Conservation (phyloP, 2,113 vertebrate genomes). For the Ardeotis arabs region DNA sequence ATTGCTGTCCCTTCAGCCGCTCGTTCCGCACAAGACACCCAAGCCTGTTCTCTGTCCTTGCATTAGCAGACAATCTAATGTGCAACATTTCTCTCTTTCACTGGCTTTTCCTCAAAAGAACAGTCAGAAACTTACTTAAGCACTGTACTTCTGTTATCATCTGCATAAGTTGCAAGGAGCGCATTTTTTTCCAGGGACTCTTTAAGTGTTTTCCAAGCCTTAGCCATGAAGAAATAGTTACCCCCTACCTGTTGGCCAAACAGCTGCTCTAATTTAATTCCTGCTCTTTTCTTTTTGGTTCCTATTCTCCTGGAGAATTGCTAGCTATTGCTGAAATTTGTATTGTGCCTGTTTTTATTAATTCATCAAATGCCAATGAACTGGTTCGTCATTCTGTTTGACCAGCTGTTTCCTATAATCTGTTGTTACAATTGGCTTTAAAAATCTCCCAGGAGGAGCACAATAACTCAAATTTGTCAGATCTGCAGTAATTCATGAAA, state of each 20-base stretch:
- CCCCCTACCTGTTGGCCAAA: constrained; percentile 35
- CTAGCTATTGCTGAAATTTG: constrained; percentile 57
- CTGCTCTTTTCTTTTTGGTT: not conserved
- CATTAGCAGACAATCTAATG: not conserved
- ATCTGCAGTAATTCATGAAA: constrained; percentile 47
- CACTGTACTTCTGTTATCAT: not conserved
- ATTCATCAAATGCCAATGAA: constrained; percentile 64
- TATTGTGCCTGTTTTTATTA: constrained; percentile 61
- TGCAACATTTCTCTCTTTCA: not conserved
- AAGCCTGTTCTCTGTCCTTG: not conserved
- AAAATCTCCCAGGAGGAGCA: constrained; percentile 48
- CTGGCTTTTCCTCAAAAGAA: not conserved
- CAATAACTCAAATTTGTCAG: constrained; percentile 43
- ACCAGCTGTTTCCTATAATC: constrained; percentile 69
- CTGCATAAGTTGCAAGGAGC: not conserved
- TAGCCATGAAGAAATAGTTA: not conserved
- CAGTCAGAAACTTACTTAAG: not conserved
- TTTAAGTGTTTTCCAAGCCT: not conserved
- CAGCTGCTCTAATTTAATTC: not conserved
- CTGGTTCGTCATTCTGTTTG: constrained; percentile 60
- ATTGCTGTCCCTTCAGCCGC: not conserved
- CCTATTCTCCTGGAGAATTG: constrained; percentile 8
- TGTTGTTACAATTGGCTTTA: constrained; percentile 57
- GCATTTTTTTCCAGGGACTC: not conserved
- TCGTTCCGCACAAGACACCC: not conserved